A percentile compares a stretch with the other conserved stretches of the same genome.
Conservation (phyloP, 2,888 invertebrate species). For the Prosopocoilus inquinatus region DNA sequence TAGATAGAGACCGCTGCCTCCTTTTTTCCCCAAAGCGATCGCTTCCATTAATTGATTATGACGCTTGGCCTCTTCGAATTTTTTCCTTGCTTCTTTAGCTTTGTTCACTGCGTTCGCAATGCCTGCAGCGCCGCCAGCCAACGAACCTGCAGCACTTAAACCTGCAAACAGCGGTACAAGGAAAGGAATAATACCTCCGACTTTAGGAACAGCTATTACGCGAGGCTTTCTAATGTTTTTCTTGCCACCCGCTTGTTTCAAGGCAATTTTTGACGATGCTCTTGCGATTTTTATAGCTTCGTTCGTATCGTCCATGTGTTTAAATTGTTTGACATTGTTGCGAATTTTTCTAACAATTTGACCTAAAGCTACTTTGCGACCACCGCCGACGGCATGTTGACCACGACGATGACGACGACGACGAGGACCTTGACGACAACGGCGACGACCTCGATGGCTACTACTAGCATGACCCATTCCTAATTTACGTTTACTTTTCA, state of each 20-base stretch:
- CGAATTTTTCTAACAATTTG: not conserved
- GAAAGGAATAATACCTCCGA: constrained; percentile 29
- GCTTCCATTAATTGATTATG: constrained; percentile 35
- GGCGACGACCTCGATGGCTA: not conserved
- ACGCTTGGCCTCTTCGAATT: constrained; percentile 29
- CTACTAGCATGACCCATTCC: constrained; percentile 15
- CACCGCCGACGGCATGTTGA: too few relatives aligned
- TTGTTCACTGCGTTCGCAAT: constrained; percentile 34
- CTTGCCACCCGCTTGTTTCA: constrained; percentile 15
- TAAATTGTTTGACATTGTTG: not conserved
- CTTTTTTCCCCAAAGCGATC: constrained; percentile 28
- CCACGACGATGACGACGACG: not conserved
- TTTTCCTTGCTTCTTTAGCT: constrained; percentile 25
- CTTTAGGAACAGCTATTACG: constrained; percentile 22
- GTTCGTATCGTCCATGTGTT: not conserved
- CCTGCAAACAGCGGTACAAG: constrained; percentile 33
- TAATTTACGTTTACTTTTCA: constrained; percentile 19
- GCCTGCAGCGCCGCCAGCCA: constrained; percentile 29
- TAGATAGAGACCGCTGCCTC: constrained; percentile 32
- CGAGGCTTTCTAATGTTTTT: constrained; percentile 7
- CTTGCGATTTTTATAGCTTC: constrained; percentile 10
- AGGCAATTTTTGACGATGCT: constrained; percentile 4
- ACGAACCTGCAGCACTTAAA: constrained; percentile 27
- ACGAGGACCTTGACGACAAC: not conserved
- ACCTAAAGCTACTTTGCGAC: not conserved